phyloP scores from a whole-genome alignment of 2,797 vertebrate genomes.

The Simalia tracyae region DNA sequence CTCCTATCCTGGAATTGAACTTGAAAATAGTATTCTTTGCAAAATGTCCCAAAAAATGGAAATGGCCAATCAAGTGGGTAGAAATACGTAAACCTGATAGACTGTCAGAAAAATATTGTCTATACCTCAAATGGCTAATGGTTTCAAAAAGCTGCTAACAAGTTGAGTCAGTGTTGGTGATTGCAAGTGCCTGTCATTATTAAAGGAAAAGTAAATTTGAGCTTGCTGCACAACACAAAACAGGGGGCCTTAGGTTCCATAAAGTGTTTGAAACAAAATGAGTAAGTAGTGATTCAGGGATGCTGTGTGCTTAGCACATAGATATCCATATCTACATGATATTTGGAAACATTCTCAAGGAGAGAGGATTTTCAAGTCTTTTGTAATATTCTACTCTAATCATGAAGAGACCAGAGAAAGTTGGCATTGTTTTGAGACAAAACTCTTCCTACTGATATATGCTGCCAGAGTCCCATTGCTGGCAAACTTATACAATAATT shows the following conservation, averaged over 20 bases:
- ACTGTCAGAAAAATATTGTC: conserved; percentile 48
- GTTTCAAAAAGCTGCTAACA: conserved; percentile 54
- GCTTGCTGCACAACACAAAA: neutral
- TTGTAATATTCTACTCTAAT: neutral
- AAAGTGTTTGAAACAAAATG: conserved; percentile 46
- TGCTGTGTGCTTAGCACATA: neutral
- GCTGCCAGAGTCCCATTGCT: neutral
- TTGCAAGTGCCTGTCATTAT: conserved; percentile 53
- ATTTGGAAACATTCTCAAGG: conserved; percentile 7
- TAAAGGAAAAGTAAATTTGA: conserved; percentile 42
- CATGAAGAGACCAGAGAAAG: neutral
- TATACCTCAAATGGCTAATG: conserved; percentile 52
- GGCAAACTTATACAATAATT: neutral
- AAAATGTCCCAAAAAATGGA: neutral
- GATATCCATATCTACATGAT: neutral
- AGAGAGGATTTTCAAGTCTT: conserved; percentile 2
- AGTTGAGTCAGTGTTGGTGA: conserved; percentile 31
- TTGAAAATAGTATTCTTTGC: conserved; percentile 36
- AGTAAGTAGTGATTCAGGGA: conserved; percentile 46
- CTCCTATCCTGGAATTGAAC: conserved; percentile 48
- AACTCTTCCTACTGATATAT: neutral
- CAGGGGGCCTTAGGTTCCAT: conserved; percentile 13
- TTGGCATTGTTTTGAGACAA: neutral
- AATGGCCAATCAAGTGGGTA: neutral
- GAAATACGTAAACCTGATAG: conserved; percentile 29